Evolutionary conservation across 2,113 vertebrate species (phyloP).

Genomic region (Plestiodon gilberti): DNA sequence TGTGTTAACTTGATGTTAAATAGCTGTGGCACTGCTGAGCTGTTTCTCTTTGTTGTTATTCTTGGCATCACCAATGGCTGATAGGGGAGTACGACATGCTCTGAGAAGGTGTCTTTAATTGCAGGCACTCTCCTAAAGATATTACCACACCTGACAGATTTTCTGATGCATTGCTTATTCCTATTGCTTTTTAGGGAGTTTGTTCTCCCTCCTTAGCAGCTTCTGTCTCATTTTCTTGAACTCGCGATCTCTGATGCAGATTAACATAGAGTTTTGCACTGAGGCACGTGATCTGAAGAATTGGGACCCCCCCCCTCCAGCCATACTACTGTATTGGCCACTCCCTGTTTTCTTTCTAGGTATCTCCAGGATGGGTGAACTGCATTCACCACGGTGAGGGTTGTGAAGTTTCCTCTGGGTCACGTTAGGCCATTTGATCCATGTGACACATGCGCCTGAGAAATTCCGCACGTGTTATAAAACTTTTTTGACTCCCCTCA

Average conservation of each 20-base stretch:
- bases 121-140: not conserved
- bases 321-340: not conserved
- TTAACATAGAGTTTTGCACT: not conserved
- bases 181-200: not conserved
- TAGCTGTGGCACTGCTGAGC: not conserved
- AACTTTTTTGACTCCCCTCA: not conserved
- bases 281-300: too few species aligned
- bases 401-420: not conserved
- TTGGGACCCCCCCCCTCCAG: not conserved
- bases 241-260: not conserved
- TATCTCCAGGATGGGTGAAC: not conserved
- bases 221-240: not conserved
- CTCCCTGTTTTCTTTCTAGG: not conserved
- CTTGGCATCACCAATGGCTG: not conserved
- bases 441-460: too few species aligned
- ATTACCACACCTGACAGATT: constrained; percentile 15
- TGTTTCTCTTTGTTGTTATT: constrained; percentile 17
- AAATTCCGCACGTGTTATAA: too few species aligned
- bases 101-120: constrained; percentile 15
- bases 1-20: constrained; percentile 7
- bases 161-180: not conserved
- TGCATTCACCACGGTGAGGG: not conserved
- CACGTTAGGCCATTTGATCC: not conserved
- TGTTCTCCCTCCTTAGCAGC: not conserved
- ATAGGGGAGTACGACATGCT: not conserved